Percentiles rank a stretch among this genome's conserved stretches.
phyloP scores from a whole-genome alignment of 2,113 vertebrate species.

The Malurus cyaneus region DNA sequence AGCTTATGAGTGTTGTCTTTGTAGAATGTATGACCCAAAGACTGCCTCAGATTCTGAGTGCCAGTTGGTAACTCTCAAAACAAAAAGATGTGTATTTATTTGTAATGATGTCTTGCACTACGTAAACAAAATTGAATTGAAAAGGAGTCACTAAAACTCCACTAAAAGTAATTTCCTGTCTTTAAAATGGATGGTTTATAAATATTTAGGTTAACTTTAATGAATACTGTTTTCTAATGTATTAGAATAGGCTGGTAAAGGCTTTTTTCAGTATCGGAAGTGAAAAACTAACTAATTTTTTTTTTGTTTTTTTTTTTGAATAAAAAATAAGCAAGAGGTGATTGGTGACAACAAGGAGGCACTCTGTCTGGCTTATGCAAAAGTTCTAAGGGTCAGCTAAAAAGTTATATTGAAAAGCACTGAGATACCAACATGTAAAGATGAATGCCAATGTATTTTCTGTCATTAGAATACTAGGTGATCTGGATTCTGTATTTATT shows the following conservation, averaged over 20 bases:
- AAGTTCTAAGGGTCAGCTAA: not conserved
- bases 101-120: not conserved
- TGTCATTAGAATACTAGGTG: not conserved
- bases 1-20: not conserved
- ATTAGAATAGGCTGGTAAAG: not conserved
- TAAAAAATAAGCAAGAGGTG: not conserved
- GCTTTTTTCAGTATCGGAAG: not conserved
- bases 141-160: not conserved
- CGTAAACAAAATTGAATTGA: not conserved
- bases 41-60: not conserved
- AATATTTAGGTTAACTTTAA: not conserved
- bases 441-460: not conserved
- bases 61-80: not conserved
- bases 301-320: not conserved
- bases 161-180: not conserved
- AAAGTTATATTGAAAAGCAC: not conserved
- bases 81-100: not conserved
- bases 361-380: not conserved
- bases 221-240: too few species aligned
- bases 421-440: not conserved
- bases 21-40: not conserved
- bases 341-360: not conserved
- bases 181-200: not conserved
- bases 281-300: not conserved
- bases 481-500: not conserved